Percentiles rank a stretch among this genome's conserved stretches.
These are phyloP conservation scores for Accipiter virgatus DNA, from an alignment of 2,113 vertebrate genomes.

Conservation along the genomic window DNA sequence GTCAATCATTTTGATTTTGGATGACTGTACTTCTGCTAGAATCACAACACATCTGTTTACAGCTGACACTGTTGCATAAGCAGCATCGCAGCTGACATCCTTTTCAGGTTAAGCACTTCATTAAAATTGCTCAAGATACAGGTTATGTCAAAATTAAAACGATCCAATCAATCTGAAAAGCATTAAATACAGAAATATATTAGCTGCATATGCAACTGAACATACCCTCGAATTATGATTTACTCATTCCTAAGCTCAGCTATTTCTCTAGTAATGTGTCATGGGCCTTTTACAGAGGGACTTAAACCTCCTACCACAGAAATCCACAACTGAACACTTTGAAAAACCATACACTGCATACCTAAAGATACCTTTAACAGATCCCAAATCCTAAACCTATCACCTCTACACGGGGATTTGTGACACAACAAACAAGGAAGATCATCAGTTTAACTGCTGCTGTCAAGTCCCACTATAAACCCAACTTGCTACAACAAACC, in stretches of 20 bases:
- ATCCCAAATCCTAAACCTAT: background rate
- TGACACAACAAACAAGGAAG: background rate
- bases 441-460: background rate
- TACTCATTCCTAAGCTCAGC: background rate
- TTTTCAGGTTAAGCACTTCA: background rate
- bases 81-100: background rate
- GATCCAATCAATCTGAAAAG: background rate
- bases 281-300: background rate
- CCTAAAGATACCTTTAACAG: background rate
- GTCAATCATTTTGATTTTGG: background rate
- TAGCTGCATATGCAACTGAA: background rate
- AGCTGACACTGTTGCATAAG: background rate
- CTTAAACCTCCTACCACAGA: background rate
- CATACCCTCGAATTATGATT: background rate
- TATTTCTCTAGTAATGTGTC: background rate
- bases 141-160: background rate
- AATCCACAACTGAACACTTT: background rate
- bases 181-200: background rate
- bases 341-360: background rate
- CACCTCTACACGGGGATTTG: background rate
- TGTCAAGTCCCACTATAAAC: background rate
- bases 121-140: background rate
- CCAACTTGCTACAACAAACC: background rate
- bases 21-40: background rate
- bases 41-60: background rate